phyloP scores from a whole-genome alignment of 2,113 vertebrate species.

The Gambusia affinis region DNA sequence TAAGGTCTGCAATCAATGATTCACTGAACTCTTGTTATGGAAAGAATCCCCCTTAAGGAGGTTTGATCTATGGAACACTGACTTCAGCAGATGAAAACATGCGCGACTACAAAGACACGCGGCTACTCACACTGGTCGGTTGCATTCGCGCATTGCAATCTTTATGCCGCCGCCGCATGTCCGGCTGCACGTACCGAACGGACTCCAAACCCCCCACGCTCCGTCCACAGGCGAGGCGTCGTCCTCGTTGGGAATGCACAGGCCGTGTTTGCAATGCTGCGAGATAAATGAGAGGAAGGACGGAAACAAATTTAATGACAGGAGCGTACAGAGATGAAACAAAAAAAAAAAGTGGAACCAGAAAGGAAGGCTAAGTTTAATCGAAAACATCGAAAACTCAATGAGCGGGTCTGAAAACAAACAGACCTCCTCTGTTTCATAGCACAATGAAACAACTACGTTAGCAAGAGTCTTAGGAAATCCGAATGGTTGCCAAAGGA shows the following conservation, averaged over 20 bases:
- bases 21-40: slow-evolving; percentile 53
- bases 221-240: slow-evolving; percentile 84
- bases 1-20: slow-evolving; percentile 19
- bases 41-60: slow-evolving; percentile 59
- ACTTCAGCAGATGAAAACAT: slow-evolving; percentile 60
- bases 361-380: not conserved
- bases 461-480: too few species aligned
- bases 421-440: too few species aligned
- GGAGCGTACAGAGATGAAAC: not conserved
- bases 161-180: slow-evolving; percentile 96
- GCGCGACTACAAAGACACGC: slow-evolving; percentile 57
- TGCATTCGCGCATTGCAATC: slow-evolving; percentile 91
- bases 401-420: not conserved
- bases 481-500: too few species aligned
- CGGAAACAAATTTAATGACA: not conserved
- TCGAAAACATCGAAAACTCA: not conserved
- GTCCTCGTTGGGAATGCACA: slow-evolving; percentile 90
- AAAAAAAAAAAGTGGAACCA: not conserved
- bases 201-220: slow-evolving; percentile 96
- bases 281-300: not conserved
- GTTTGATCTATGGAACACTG: slow-evolving; percentile 69
- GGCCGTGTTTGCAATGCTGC: slow-evolving; percentile 95
- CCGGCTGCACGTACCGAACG: slow-evolving; percentile 92
- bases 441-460: too few species aligned
- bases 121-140: slow-evolving; percentile 91